Evolutionary conservation across 2,888 invertebrate genomes (phyloP).

Genomic region (Caradrina kadenii): DNA sequence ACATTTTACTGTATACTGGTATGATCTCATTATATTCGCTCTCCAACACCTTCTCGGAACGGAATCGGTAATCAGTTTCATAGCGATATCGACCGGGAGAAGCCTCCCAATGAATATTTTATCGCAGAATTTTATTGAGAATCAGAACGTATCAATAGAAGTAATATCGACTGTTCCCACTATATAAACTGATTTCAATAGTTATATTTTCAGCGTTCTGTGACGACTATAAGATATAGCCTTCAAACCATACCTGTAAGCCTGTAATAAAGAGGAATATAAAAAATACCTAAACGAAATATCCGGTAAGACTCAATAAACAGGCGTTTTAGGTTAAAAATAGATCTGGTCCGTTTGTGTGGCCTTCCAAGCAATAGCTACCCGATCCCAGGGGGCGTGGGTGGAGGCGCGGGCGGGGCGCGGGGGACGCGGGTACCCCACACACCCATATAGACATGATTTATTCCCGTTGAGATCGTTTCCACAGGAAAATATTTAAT

Average conservation of each 20-base stretch:
- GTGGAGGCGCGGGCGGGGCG: slow-evolving; percentile 48
- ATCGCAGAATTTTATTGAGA: slow-evolving; percentile 40
- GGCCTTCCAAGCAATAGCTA: slow-evolving; percentile 71
- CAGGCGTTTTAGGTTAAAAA: slow-evolving; percentile 74
- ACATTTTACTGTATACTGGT: slow-evolving; percentile 10
- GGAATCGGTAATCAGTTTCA: slow-evolving; percentile 52
- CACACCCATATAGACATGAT: slow-evolving; percentile 74
- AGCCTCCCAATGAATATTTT: slow-evolving; percentile 47
- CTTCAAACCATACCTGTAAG: slow-evolving; percentile 26
- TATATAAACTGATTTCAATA: slow-evolving; percentile 3
- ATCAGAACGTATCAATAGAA: slow-evolving; percentile 45
- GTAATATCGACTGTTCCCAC: slow-evolving; percentile 19
- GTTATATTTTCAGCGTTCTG: slow-evolving; percentile 23
- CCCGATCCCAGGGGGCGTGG: slow-evolving; percentile 66
- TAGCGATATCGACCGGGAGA: slow-evolving; percentile 42
- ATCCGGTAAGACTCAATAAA: slow-evolving; percentile 64
- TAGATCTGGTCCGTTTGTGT: slow-evolving; percentile 74
- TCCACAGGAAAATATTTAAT: slow-evolving; percentile 73
- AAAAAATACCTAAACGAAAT: slow-evolving; percentile 41
- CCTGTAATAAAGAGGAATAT: slow-evolving; percentile 22
- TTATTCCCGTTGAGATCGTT: slow-evolving; percentile 75
- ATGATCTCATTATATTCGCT: slow-evolving; percentile 44
- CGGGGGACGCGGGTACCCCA: slow-evolving; percentile 47
- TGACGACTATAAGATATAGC: background rate
- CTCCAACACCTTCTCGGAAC: slow-evolving; percentile 35